These are phyloP conservation scores for Steinernema feltiae DNA, from an alignment of 1,140 invertebrate species.

Conservation along the genomic window DNA sequence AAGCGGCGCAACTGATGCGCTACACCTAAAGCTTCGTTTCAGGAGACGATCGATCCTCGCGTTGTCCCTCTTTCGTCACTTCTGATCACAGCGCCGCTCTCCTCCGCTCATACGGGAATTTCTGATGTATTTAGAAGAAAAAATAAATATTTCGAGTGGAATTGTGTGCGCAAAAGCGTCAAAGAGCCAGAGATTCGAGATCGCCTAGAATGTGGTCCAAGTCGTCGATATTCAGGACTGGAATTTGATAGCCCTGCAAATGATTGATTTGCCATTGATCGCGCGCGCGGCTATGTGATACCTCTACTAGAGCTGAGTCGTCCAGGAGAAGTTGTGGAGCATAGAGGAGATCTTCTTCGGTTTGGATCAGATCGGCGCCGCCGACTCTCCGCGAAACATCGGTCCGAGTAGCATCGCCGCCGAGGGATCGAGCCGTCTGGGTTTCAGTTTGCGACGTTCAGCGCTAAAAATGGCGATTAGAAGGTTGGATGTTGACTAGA, in stretches of 20 bases:
- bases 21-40: not conserved
- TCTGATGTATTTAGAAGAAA: not conserved
- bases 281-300: not conserved
- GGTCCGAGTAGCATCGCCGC: not conserved
- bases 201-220: not conserved
- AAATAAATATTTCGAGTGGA: not conserved
- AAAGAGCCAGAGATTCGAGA: not conserved
- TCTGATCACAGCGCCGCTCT: not conserved
- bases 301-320: not conserved
- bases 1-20: not conserved
- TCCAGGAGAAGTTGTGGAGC: not conserved
- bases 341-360: not conserved
- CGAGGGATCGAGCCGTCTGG: not conserved
- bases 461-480: not conserved
- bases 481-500: no score
- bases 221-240: not conserved
- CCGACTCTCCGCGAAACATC: not conserved
- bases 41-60: not conserved
- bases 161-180: not conserved
- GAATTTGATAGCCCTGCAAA: not conserved
- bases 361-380: not conserved
- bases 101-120: no score
- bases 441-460: not conserved
- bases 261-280: not conserved
- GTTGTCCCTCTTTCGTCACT: not conserved